phyloP scores from a whole-genome alignment of 1,140 invertebrate species.

The Drosophila serrata region DNA sequence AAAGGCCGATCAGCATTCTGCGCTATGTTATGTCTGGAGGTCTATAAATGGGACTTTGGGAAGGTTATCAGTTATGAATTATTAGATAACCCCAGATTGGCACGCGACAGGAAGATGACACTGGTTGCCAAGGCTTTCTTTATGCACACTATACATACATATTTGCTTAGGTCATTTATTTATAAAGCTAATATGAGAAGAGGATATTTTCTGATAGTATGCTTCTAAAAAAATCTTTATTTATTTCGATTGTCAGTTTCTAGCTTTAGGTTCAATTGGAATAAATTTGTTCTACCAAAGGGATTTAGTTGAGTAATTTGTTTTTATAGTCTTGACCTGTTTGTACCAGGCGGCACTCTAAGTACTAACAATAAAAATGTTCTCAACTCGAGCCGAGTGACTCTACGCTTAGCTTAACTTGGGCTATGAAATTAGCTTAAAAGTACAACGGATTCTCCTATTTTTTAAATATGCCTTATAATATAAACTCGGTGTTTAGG shows the following conservation, averaged over 20 bases:
- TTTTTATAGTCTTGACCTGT: background rate
- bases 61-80: constrained; percentile 70
- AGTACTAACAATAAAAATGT: background rate
- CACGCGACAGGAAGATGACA: constrained; percentile 63
- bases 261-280: background rate
- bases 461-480: background rate
- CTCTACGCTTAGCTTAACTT: background rate
- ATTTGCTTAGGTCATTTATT: background rate
- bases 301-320: background rate
- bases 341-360: background rate
- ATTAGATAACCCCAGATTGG: constrained; percentile 58
- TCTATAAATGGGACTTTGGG: constrained; percentile 27
- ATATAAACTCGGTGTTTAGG: background rate
- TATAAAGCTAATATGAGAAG: background rate
- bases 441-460: background rate
- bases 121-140: constrained; percentile 7
- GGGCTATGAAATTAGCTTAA: background rate
- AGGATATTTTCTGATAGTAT: background rate
- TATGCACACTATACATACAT: background rate
- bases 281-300: background rate
- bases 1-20: constrained; percentile 36
- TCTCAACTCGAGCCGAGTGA: background rate
- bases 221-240: no score
- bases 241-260: no score
- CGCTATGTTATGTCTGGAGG: constrained; percentile 19